phyloP scores from a whole-genome alignment of 2,888 invertebrate species.

The Panzeria rudis region DNA sequence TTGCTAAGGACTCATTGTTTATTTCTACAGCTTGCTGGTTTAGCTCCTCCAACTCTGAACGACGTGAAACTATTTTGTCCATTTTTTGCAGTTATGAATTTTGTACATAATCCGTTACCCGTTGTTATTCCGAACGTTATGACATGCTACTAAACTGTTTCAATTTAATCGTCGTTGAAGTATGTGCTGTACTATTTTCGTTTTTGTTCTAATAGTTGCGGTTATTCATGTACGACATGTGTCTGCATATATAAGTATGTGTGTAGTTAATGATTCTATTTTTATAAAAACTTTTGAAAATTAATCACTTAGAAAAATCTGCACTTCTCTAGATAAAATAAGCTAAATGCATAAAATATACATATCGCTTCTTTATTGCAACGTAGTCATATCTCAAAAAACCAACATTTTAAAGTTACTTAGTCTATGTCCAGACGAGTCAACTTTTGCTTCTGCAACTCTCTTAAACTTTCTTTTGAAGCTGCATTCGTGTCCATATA shows the following conservation, averaged over 20 bases:
- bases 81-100: slow-evolving; percentile 57
- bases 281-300: too few species aligned
- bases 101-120: not conserved
- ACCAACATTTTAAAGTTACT: too few species aligned
- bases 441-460: too few species aligned
- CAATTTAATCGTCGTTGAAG: not conserved
- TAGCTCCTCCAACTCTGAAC: slow-evolving; percentile 78
- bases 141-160: not conserved
- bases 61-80: slow-evolving; percentile 76
- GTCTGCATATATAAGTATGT: not conserved
- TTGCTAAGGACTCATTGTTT: slow-evolving; percentile 79
- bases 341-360: too few species aligned
- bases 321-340: too few species aligned
- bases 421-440: too few species aligned
- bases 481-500: too few species aligned
- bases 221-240: too few species aligned
- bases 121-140: not conserved
- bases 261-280: not conserved
- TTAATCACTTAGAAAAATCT: too few species aligned
- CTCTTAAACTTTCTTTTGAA: too few species aligned
- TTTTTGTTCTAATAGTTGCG: not conserved
- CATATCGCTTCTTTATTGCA: too few species aligned
- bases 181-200: not conserved
- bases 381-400: too few species aligned
- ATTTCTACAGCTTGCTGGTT: slow-evolving; percentile 78